A percentile compares a stretch with the other conserved stretches of the same genome.
Evolutionary conservation across 1,140 invertebrate species (phyloP).

Genomic region (Sarcophaga bullata): DNA sequence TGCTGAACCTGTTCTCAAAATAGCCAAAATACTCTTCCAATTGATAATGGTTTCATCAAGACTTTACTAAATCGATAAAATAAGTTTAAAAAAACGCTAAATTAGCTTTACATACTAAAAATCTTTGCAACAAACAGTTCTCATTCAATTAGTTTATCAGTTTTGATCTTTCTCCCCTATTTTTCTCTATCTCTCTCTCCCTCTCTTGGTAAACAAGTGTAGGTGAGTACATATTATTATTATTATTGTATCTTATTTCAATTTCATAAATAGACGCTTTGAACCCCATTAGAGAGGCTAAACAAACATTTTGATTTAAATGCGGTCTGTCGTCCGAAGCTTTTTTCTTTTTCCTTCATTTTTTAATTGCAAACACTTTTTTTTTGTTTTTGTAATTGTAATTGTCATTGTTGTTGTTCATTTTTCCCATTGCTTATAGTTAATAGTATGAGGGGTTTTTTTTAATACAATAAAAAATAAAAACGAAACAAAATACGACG

Average conservation of each 20-base stretch:
- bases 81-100: background rate
- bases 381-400: too few species aligned
- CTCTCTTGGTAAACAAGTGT: background rate
- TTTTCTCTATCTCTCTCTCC: background rate
- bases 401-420: too few species aligned
- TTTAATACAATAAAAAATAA: background rate
- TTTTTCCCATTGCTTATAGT: too few species aligned
- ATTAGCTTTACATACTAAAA: background rate
- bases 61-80: too few species aligned
- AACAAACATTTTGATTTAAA: background rate
- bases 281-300: background rate
- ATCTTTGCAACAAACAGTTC: background rate
- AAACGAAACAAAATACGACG: background rate
- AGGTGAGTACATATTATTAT: too few species aligned
- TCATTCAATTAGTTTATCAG: constrained; percentile 19
- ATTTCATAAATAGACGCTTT: background rate
- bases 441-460: background rate
- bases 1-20: too few species aligned
- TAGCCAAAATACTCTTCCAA: too few species aligned
- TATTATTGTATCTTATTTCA: too few species aligned
- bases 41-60: too few species aligned
- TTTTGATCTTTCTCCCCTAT: background rate
- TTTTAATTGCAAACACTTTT: too few species aligned
- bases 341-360: background rate
- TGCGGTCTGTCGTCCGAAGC: background rate